A percentile compares a stretch with the other conserved stretches of the same genome.
Evolutionary conservation across 2,888 invertebrate genomes (phyloP).

Genomic region (Himalopsyche japonica): DNA sequence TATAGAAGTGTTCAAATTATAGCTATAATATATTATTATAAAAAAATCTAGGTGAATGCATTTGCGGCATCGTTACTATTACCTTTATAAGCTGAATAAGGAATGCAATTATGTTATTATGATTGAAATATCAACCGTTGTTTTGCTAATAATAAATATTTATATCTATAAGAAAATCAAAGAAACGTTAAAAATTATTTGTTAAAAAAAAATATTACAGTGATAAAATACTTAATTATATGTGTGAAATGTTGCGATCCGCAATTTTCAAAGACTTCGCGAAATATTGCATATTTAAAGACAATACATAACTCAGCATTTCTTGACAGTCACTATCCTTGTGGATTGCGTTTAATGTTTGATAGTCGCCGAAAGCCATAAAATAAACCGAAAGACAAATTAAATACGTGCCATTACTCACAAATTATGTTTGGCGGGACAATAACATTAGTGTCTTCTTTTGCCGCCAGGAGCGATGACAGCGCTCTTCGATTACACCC

Average conservation of each 20-base stretch:
- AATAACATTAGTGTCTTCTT: neutral
- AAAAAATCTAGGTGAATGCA: no score
- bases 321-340: neutral
- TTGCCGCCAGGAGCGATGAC: neutral
- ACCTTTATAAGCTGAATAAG: no score
- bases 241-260: neutral
- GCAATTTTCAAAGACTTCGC: neutral
- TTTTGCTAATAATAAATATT: no score
- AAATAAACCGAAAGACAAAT: constrained; percentile 20
- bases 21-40: no score
- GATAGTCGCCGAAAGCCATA: neutral
- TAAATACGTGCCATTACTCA: constrained; percentile 19
- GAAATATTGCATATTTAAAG: constrained; percentile 4
- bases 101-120: no score
- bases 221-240: no score
- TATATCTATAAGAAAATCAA: no score
- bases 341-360: neutral
- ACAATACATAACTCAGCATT: neutral
- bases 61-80: no score
- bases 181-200: no score
- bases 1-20: no score
- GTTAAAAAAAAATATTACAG: no score
- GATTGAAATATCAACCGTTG: no score
- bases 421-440: neutral
- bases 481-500: neutral